Evolutionary conservation across 64 coral and sea anemone genomes (phyloP).

Genomic region (Porites lutea): DNA sequence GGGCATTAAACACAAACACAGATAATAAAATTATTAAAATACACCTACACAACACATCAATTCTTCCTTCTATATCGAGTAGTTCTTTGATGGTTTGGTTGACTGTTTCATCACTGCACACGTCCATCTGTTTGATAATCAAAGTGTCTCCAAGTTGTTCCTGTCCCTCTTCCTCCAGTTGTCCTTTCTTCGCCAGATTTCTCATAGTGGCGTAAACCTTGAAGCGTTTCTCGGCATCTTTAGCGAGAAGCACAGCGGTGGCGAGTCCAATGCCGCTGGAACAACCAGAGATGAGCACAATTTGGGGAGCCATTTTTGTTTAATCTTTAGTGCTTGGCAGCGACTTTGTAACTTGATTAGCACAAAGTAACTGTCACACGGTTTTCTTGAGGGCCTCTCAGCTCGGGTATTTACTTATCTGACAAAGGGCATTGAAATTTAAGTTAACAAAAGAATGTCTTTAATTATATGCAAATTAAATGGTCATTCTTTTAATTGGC

Average conservation of each 20-base stretch:
- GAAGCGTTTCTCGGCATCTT: constrained; percentile 77
- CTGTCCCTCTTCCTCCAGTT: constrained; percentile 55
- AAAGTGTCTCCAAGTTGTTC: constrained; percentile 62
- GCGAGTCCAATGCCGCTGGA: constrained; percentile 76
- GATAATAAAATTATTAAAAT: too few species aligned
- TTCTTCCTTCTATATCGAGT: constrained; percentile 32
- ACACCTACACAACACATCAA: constrained; percentile 48
- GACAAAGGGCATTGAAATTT: too few species aligned
- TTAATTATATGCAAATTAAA: too few species aligned
- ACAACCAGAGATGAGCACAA: constrained; percentile 73
- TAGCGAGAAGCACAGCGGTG: constrained; percentile 66
- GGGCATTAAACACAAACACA: too few species aligned
- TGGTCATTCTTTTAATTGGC: too few species aligned
- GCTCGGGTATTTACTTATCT: too few species aligned
- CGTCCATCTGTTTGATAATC: constrained; percentile 68
- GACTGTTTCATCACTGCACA: constrained; percentile 71
- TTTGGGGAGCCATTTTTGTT: constrained; percentile 3
- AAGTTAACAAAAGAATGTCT: too few species aligned
- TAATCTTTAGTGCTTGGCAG: too few species aligned
- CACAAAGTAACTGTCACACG: too few species aligned
- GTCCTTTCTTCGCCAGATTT: constrained; percentile 80
- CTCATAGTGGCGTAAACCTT: constrained; percentile 87
- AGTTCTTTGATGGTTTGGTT: constrained; percentile 25
- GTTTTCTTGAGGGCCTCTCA: too few species aligned
- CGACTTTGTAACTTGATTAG: too few species aligned